phyloP scores from a whole-genome alignment of 2,888 invertebrate species.

The Adelphocoris suturalis region DNA sequence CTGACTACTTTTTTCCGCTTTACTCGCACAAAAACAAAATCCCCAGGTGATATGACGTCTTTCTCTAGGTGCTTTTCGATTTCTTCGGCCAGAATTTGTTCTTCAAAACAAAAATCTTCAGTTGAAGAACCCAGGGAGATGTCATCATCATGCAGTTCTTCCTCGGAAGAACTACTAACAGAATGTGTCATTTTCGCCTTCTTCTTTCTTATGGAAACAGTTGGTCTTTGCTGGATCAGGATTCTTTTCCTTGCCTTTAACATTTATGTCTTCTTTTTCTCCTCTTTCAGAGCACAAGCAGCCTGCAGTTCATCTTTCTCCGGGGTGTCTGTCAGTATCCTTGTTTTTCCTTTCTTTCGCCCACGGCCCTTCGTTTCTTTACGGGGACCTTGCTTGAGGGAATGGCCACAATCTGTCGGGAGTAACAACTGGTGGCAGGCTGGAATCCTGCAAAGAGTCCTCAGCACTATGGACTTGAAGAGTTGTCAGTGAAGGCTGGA shows the following conservation, averaged over 20 bases:
- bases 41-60: not conserved
- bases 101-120: not conserved
- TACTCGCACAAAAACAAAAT: not conserved
- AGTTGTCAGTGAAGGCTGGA: too few species aligned
- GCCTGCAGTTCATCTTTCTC: too few species aligned
- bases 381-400: too few species aligned
- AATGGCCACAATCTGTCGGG: too few species aligned
- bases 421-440: not conserved
- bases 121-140: not conserved
- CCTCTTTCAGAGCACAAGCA: too few species aligned
- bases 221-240: too few species aligned
- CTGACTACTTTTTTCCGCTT: not conserved
- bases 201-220: not conserved
- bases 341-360: too few species aligned
- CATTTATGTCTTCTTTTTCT: not conserved
- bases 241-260: too few species aligned
- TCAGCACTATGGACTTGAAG: too few species aligned
- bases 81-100: not conserved
- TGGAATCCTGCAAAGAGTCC: too few species aligned
- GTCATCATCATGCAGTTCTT: not conserved
- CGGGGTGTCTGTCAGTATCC: too few species aligned
- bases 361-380: too few species aligned
- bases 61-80: not conserved
- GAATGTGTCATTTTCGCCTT: not conserved
- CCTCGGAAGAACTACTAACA: not conserved